phyloP scores from a whole-genome alignment of 1,140 invertebrate genomes.

The Euglossa dilemma region DNA sequence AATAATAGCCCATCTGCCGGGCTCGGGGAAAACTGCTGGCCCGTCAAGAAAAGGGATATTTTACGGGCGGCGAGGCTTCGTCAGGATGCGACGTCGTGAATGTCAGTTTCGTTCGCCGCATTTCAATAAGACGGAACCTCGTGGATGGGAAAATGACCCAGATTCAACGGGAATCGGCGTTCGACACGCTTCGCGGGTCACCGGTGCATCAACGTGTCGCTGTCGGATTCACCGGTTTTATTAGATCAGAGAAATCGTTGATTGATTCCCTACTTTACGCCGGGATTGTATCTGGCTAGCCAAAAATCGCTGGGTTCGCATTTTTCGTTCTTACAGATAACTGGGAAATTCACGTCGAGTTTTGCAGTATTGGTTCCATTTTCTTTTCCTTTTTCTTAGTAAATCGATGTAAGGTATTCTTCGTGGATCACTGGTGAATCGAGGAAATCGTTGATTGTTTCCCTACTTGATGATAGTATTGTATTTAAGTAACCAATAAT shows the following conservation, averaged over 20 bases:
- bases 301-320: no score
- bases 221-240: background rate
- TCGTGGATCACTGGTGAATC: no score
- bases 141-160: background rate
- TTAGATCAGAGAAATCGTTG: background rate
- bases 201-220: background rate
- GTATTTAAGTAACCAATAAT: no score
- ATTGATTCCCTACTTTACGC: no score
- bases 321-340: no score
- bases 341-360: no score
- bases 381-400: no score
- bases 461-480: no score
- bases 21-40: constrained; percentile 33
- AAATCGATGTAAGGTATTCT: no score
- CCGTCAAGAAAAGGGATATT: constrained; percentile 49
- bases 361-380: no score
- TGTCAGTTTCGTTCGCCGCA: constrained; percentile 39
- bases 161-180: background rate
- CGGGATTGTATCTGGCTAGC: no score
- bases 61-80: constrained; percentile 44
- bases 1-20: constrained; percentile 44
- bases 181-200: background rate
- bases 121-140: constrained; percentile 29
- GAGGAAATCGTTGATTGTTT: no score
- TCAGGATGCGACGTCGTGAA: constrained; percentile 48